These are phyloP conservation scores for Dicrostonyx torquatus DNA, from an alignment of 2,797 vertebrate genomes.

Conservation along the genomic window DNA sequence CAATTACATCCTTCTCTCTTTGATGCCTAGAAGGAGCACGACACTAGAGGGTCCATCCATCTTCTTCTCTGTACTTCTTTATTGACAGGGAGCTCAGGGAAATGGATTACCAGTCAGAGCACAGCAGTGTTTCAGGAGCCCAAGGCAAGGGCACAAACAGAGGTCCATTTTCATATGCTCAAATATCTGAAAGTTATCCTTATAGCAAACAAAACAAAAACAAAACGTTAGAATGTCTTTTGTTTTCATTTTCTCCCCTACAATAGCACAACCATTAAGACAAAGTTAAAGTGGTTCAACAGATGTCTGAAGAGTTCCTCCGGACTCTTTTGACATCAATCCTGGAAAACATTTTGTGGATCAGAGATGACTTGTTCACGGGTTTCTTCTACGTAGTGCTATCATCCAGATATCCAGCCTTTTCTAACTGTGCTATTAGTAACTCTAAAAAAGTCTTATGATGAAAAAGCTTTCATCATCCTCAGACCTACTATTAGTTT, in stretches of 20 bases:
- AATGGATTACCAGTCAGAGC: not conserved
- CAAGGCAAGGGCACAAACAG: not conserved
- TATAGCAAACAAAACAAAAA: not conserved
- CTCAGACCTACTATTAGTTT: not conserved
- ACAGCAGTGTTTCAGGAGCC: not conserved
- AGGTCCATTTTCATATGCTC: not conserved
- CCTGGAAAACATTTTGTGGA: conserved; percentile 96
- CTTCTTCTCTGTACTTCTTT: conserved; percentile 18
- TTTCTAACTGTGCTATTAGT: not conserved
- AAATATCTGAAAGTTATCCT: not conserved
- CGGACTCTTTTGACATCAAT: conserved; percentile 92
- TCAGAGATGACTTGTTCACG: conserved; percentile 98
- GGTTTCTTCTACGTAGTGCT: conserved; percentile 98
- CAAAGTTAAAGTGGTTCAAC: conserved; percentile 97
- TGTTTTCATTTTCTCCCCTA: not conserved
- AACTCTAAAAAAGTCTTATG: not conserved
- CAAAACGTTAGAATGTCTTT: not conserved
- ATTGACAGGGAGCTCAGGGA: not conserved
- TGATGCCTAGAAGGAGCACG: not conserved
- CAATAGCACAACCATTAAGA: conserved; percentile 96
- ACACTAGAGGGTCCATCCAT: not conserved
- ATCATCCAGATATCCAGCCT: conserved; percentile 90
- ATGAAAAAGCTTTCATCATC: not conserved
- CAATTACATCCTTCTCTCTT: not conserved
- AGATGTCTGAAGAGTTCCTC: conserved; percentile 97